Base-by-base conservation (phyloP, 2,888 invertebrate species). In the Andrena dorsata region DNA sequence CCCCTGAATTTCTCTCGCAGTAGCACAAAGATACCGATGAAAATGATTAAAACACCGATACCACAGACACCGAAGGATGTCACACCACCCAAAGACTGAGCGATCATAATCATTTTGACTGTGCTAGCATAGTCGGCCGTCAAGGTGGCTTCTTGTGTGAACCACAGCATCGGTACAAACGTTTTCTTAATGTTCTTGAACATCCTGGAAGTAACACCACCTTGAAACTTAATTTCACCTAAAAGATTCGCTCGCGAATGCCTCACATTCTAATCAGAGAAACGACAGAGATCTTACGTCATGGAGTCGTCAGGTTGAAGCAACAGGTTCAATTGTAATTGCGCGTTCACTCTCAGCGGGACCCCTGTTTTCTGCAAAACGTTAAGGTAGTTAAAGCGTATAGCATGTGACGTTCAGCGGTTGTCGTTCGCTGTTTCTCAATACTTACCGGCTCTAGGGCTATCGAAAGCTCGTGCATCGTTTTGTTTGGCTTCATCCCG, bases 111-210 rank as follows among this genome's bases (percentile, higher is more conserved):
- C 4, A 95, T 88, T 76, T 95, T 95, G 0, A 96, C 95, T 92
- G 95, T 86, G 0, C 89, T 88, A 0, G 96, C 96, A 87, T 96
- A 95, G 32, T 95, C 94, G 4, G 95, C 93, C 56, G 96, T 95
- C 8, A 96, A 92, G 64, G 93, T 91, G 63, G 96, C 96, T 85
- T 95, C 95, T 93, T 97, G 97, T 0, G 95, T 95, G 94, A 98
- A 97, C 97, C 97, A 97, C 91, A 97, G 94, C 94, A 96, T 95
- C 2, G 97, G 97, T 92, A 97, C 95, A 91, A 96, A 94, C 58
- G 95, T 95, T 20, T 94, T 94, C 1, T 93, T 94, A 13, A 96
- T 92, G 70, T 95, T 93, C 66, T 94, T 92, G 85, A 96, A 95
- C 68, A 96, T 93, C n/a, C 96, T 96, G 90, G 10, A 56, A 20